These are phyloP conservation scores for Callorhinus ursinus DNA, from an alignment of 2,113 vertebrate genomes.

Conservation along the genomic window DNA sequence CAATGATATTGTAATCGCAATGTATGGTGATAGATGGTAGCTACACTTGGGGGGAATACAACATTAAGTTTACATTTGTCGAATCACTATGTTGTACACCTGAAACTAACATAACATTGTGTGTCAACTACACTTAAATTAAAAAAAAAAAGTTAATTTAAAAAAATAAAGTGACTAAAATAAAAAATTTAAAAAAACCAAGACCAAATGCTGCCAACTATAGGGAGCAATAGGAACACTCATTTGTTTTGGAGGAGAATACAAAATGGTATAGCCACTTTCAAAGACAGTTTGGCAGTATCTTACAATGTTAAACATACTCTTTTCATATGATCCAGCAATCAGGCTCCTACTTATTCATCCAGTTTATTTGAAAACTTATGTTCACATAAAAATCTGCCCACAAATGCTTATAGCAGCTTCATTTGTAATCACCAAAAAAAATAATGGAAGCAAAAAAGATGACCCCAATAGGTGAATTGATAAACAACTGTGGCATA, in stretches of 20 bases:
- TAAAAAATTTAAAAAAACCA: neutral
- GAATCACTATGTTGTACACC: neutral
- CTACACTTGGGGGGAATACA: neutral
- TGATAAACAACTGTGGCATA: neutral
- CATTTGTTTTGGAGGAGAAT: neutral
- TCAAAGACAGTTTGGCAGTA: too few species aligned
- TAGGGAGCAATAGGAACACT: neutral
- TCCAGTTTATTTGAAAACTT: neutral
- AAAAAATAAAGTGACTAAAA: neutral
- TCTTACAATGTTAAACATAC: neutral
- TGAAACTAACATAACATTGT: neutral
- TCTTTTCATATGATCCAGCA: neutral
- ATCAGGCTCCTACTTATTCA: neutral
- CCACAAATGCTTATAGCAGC: neutral
- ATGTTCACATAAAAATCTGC: neutral
- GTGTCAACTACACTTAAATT: neutral
- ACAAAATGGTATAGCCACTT: neutral
- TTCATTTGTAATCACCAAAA: neutral
- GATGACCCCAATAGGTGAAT: neutral
- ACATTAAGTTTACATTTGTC: neutral
- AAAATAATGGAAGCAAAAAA: neutral
- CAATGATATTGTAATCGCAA: neutral
- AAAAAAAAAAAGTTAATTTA: neutral
- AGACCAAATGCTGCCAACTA: neutral
- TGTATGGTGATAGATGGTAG: neutral